A percentile compares a stretch with the other conserved stretches of the same genome.
phyloP scores from a whole-genome alignment of 2,797 vertebrate species.

The Myiothlypis coronata region DNA sequence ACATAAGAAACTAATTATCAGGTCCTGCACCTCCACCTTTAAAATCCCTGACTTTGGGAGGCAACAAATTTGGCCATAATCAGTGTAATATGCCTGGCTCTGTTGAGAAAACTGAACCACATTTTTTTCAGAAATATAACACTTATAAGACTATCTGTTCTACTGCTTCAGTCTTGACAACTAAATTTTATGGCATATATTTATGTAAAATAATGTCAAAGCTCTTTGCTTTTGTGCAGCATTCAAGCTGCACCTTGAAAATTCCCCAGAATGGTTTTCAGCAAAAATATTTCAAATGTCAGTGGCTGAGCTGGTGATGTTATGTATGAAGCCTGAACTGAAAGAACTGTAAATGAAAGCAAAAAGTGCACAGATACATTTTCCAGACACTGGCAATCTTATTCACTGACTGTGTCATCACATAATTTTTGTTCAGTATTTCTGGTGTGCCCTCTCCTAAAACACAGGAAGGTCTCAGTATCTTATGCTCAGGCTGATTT shows the following conservation, averaged over 20 bases:
- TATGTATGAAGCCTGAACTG: neutral
- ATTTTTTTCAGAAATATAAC: neutral
- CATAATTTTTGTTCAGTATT: neutral
- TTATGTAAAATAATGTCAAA: neutral
- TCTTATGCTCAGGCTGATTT: neutral
- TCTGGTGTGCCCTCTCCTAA: neutral
- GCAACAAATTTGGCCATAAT: neutral
- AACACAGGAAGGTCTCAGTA: neutral
- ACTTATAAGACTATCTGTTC: neutral
- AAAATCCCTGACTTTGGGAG: neutral
- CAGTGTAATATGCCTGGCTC: neutral
- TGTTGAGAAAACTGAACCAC: neutral
- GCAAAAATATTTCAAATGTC: neutral
- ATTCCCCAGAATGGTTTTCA: neutral
- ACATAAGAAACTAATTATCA: neutral
- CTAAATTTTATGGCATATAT: neutral
- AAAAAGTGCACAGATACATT: neutral
- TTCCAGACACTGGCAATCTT: neutral
- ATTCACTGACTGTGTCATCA: neutral
- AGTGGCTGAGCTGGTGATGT: neutral
- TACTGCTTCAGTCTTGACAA: neutral
- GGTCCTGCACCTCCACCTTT: neutral
- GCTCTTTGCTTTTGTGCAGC: neutral
- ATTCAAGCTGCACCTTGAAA: neutral
- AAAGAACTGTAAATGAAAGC: neutral